Base-by-base conservation (phyloP, 1,140 invertebrate species). In the Brachionus koreanus region DNA sequence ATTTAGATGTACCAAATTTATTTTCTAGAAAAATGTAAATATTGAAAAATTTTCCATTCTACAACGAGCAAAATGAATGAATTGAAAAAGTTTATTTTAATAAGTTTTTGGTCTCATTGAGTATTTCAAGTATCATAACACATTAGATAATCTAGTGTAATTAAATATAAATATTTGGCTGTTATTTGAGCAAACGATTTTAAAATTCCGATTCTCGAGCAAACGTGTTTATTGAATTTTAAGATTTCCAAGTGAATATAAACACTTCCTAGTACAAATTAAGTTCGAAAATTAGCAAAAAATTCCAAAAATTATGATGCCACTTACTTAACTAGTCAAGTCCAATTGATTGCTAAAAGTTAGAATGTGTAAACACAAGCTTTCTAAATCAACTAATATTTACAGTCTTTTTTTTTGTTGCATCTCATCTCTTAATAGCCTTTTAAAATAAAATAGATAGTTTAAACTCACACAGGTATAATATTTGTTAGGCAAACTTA, bases 201-300 rank as follows among this genome's bases (percentile, higher is more conserved):
- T 74, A 46, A 74, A 74, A 74, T 74, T 74, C 69, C 69, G 43
- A 35, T 46, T 25, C 43, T 49, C 65, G 35, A 69, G 42, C 9
- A 43, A 74, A 74, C 19, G 69, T 74, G 69, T 74, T 74, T 74
- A 74, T 74, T 74, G n/a, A 74, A 46, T 74, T 46, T 74, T 49
- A 74, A 74, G 65, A 69, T 74, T 74, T 74, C 46, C 16, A 42
- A 72, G 33, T 72, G 67, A 72, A 72, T 72, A 29, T 29, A 72
- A 72, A 74, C 69, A 43, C 39, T 74, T 74, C 23, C 19, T 46
- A 23, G 33, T 69, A 69, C 65, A 69, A 69, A 69, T 69, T 69
- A 23, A 69, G 13, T 69, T 69, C 33, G 29, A 69, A 69, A 69
- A 69, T 69, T 69, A 69, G 37, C 65, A 69, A 69, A 65, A 65